These are phyloP conservation scores for Thunnus thynnus DNA, from an alignment of 2,113 vertebrate species.

Conservation along the genomic window DNA sequence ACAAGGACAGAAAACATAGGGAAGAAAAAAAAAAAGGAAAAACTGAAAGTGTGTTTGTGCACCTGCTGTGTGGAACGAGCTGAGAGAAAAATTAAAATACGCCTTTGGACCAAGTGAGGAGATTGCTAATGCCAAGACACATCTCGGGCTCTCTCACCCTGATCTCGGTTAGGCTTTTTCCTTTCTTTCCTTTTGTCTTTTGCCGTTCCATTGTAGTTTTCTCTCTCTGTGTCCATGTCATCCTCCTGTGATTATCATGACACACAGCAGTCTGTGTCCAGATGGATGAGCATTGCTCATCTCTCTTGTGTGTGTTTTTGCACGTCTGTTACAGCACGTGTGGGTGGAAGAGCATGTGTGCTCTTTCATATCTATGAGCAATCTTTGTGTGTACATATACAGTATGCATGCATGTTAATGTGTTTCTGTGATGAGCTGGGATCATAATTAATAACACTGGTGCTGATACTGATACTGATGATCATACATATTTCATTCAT, in stretches of 20 bases:
- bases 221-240: not conserved
- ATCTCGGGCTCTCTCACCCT: conserved; percentile 16
- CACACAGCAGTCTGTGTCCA: conserved; percentile 56
- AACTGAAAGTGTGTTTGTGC: not conserved
- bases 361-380: not conserved
- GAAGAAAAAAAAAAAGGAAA: not conserved
- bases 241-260: conserved; percentile 34
- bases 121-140: conserved; percentile 28
- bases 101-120: conserved; percentile 1
- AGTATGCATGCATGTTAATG: conserved; percentile 1
- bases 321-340: conserved; percentile 39
- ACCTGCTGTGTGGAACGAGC: conserved; percentile 49
- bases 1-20: conserved; percentile 18
- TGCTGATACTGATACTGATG: not conserved
- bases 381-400: not conserved
- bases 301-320: conserved; percentile 27
- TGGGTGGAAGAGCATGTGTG: conserved; percentile 51
- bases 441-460: conserved; percentile 4
- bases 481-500: too few relatives aligned
- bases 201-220: not conserved
- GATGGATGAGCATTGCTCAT: conserved; percentile 66
- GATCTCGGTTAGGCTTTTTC: not conserved
- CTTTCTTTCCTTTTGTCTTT: conserved; percentile 1
- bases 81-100: conserved; percentile 30
- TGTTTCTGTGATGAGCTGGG: not conserved